Evolutionary conservation across 2,113 vertebrate genomes (phyloP), one percentile per base, ranked within the genome.

Genomic region (sheep (Ovis aries)): DNA sequence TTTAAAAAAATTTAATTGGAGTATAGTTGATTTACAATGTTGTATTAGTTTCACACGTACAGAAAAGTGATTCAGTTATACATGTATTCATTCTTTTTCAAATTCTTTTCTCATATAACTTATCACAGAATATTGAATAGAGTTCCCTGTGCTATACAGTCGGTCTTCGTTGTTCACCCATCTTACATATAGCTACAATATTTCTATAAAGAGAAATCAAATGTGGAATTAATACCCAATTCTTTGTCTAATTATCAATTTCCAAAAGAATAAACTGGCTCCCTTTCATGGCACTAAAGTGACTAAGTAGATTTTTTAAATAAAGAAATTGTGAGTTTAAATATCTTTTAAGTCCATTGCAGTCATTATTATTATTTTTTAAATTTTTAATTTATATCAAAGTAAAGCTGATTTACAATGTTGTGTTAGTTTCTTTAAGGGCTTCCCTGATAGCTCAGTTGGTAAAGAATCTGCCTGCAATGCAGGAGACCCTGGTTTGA

Each of bases 141-240:
- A 81, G 5, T 81, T 81, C 29, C 78, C 45, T 19, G 45, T 81
- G 45, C 78, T 81, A 19, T 50, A 33, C 45, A 81, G 45, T 81
- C 0, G 1, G 78, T 81, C 45, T 48, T 50, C 29, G 3, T 33
- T 50, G 45, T 31, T 50, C 50, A 19, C 31, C 29, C 33, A 50
- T 33, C 78, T 80, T 81, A 19, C 8, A 19, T 50, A 81, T 33
- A 81, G 45, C 78, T 81, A 31, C 43, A 48, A 11, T 33, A 81
- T n/a, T 80, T 97, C 87, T 55, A 43, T 95, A 88, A 94, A 53
- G 88, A 89, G 7, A 82, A 88, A 53, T 94, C 82, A 94, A 95
- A 92, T 85, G 3, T 2, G 36, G 25, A 67, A 53, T 55, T 87
- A 33, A 55, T 88, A 48, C 1, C 0, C 15, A 29, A 93, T 82